Conservation (phyloP, 1,140 invertebrate species). For the Dendroctonus ponderosae region DNA sequence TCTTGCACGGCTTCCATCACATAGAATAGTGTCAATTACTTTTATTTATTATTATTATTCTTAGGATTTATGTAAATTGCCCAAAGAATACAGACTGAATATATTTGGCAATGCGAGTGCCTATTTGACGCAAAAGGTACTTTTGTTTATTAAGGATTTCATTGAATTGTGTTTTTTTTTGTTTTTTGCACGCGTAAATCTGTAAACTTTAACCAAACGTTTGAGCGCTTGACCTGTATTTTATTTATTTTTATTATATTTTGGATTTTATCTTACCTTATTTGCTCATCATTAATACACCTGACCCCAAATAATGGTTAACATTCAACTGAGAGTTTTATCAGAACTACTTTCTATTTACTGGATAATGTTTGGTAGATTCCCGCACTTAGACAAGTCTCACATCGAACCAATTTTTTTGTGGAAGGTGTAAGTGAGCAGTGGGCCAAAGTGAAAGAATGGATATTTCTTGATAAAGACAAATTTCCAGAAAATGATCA, state of each 20-base stretch:
- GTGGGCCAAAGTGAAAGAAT: constrained; percentile 60
- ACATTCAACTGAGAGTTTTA: too few relatives aligned
- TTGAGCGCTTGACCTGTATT: background rate
- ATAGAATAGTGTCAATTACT: too few relatives aligned
- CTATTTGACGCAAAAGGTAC: constrained; percentile 46
- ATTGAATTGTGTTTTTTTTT: constrained; percentile 9
- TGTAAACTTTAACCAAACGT: too few relatives aligned
- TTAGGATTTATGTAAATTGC: constrained; percentile 46
- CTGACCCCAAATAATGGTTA: background rate
- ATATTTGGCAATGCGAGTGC: constrained; percentile 42
- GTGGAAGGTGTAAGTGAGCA: constrained; percentile 61
- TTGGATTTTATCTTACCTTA: constrained; percentile 9
- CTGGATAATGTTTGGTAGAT: constrained; percentile 53
- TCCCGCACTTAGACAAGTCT: constrained; percentile 60
- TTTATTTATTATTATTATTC: constrained; percentile 27
- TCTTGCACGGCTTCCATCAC: too few relatives aligned
- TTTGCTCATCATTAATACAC: background rate
- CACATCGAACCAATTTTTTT: constrained; percentile 60
- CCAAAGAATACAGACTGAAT: constrained; percentile 43
- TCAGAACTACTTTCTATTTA: background rate
- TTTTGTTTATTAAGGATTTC: constrained; percentile 52
- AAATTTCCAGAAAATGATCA: constrained; percentile 67
- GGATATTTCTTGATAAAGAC: constrained; percentile 63
- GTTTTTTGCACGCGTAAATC: background rate
- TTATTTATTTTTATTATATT: background rate